Base-by-base conservation (phyloP, 2,888 invertebrate species). In the Himalopsyche kuldschensis region DNA sequence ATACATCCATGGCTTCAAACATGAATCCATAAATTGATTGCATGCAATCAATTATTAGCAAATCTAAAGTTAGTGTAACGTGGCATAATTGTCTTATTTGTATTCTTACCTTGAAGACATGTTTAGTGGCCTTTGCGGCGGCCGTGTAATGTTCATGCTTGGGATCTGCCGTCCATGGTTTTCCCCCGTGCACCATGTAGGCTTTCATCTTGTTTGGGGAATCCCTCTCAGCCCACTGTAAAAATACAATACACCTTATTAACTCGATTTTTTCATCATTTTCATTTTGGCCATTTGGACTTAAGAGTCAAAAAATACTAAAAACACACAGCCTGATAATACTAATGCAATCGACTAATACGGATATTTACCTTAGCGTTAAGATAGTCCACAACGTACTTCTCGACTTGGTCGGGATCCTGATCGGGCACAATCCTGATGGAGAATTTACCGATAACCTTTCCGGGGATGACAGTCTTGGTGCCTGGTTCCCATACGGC, bases 391-490 rank as follows among this genome's bases (percentile, higher is more conserved):
- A 93, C 92, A 10, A 99, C 98, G 85, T 95, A 93, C 87, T 95
- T 92, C 87, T 95, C 95, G n/a, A 98, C 94, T 87, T 95, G 94
- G 4, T 94, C 94, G 0, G 98, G 98, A 80, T 94, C 93, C 92
- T 98, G 98, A 89, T 99, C 93, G 0, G 99, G 99, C n/a, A 99
- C 99, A 87, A 98, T 94, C 81, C 99, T 94, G 87, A 99, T 95
- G 0, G 99, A 99, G 91, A 99, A 99, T 90, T 99, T 99, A 30
- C 99, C 99, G 88, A 94, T 95, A 0, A 99, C 98, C 90, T 97
- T 97, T 76, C 95, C 93, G 0, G 97, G 97, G 88, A 98, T 99
- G 0, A 99, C 98, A 81, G 99, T 99, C 90, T 99, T 99, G 27
- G 96, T 95, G 17, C 99, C 99, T 0, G 96, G 93, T 86, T 97